phyloP scores from a whole-genome alignment of 1,140 invertebrate genomes.

The Eumeta japonica region DNA sequence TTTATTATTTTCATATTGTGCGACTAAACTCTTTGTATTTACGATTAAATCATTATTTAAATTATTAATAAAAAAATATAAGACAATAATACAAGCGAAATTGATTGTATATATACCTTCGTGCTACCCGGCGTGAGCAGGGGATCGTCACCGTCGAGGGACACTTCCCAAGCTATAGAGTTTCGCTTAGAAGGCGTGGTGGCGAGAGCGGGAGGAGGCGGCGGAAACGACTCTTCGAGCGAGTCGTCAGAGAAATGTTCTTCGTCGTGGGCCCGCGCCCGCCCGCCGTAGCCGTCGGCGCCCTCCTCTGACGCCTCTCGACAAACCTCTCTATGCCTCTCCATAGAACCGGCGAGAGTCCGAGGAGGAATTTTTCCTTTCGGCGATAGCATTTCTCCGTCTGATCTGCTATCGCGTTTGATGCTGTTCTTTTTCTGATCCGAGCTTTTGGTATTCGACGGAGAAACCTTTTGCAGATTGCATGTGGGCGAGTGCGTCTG shows the following conservation, averaged over 20 bases:
- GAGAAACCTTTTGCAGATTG: constrained; percentile 36
- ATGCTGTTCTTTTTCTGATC: constrained; percentile 28
- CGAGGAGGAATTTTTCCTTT: constrained; percentile 64
- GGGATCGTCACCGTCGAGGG: constrained; percentile 67
- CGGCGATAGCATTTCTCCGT: constrained; percentile 54
- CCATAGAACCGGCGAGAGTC: constrained; percentile 67
- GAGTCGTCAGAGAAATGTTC: constrained; percentile 81
- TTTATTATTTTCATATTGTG: no score
- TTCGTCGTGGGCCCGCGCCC: constrained; percentile 60
- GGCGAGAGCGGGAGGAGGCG: constrained; percentile 49
- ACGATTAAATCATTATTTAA: no score
- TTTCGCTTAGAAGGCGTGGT: constrained; percentile 67
- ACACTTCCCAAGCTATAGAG: constrained; percentile 81
- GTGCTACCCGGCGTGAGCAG: constrained; percentile 71
- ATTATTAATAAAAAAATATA: not conserved
- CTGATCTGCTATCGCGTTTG: constrained; percentile 45
- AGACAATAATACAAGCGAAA: not conserved
- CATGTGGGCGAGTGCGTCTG: constrained; percentile 51
- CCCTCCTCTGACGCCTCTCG: constrained; percentile 55
- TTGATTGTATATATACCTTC: constrained; percentile 59
- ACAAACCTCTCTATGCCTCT: constrained; percentile 74
- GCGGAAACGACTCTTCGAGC: constrained; percentile 71
- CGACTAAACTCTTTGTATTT: no score
- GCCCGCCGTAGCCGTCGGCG: constrained; percentile 42
- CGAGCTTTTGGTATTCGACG: constrained; percentile 34